These are phyloP conservation scores for Phlogophora meticulosa DNA, from an alignment of 2,888 invertebrate species.

Conservation along the genomic window DNA sequence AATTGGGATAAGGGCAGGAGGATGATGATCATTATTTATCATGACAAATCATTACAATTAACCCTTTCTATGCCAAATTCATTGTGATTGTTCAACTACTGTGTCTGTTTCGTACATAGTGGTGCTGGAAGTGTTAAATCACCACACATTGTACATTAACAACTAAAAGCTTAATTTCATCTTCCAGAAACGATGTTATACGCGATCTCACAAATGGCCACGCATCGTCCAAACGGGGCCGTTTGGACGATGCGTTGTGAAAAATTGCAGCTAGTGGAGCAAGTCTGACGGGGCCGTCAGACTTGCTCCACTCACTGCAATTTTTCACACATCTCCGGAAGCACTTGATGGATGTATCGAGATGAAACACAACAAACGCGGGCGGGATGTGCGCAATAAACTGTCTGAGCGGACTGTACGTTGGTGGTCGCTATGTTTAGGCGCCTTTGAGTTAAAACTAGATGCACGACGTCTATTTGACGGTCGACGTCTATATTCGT, in stretches of 20 bases:
- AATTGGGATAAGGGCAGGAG: too few species aligned
- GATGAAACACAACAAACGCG: slow-evolving; percentile 53
- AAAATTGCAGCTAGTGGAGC: too few species aligned
- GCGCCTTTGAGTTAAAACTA: slow-evolving; percentile 58
- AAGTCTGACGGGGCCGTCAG: too few species aligned
- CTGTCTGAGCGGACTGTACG: slow-evolving; percentile 43
- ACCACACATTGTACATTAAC: neutral
- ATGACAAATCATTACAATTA: too few species aligned
- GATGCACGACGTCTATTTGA: slow-evolving; percentile 41
- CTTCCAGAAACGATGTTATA: slow-evolving; percentile 24
- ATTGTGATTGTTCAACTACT: neutral
- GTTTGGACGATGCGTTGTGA: too few species aligned
- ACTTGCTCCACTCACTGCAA: slow-evolving; percentile 28
- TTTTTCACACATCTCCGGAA: slow-evolving; percentile 56
- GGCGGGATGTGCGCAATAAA: slow-evolving; percentile 60
- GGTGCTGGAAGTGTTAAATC: neutral
- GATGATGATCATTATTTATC: too few species aligned
- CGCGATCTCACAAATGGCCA: slow-evolving; percentile 30
- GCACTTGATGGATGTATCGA: slow-evolving; percentile 56
- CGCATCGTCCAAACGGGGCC: slow-evolving; percentile 12
- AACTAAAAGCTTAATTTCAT: neutral
- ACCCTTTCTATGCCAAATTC: too few species aligned
- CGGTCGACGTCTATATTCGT: slow-evolving; percentile 27
- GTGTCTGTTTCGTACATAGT: neutral
- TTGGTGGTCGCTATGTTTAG: slow-evolving; percentile 58